Base-by-base conservation (phyloP, 2,888 invertebrate genomes). In the Thera obeliscata region DNA sequence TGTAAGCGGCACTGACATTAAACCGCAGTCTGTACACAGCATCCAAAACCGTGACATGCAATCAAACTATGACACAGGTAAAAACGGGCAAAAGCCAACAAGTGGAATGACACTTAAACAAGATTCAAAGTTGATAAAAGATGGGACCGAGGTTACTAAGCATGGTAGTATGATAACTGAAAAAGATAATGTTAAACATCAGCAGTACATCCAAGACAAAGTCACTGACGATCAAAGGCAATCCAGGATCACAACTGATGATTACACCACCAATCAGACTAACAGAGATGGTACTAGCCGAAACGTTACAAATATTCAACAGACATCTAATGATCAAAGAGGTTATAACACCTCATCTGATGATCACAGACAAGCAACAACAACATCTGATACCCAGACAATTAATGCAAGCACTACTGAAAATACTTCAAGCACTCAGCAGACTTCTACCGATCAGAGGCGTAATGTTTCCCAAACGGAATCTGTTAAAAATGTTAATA, bases 1-100 rank as follows among this genome's bases (percentile, higher is more conserved):
- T 69, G 87, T 90, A 49, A 93, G 91, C 73, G 95, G 95, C 22
- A 95, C 95, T 5, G 93, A 91, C 70, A 94, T 95, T n/a, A 90
- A 90, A 57, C 94, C 95, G 8, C 93, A 95, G 84, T 87, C 94
- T 58, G 94, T 94, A 59, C 92, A 94, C 71, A 91, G 93, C 69
- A 89, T 93, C 74, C 90, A 94, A 79, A 91, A 92, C 66, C 93
- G 91, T 71, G 94, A 95, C 60, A 93, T 92, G 83, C 90, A 94
- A 74, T 91, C 94, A 4, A 93, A 91, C 54, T 95, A 92, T 78
- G 95, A 95, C 74, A 91, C 94, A 5, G 94, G 94, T 2, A 93
- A 94, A 79, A 93, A 94, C 66, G 95, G 95, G 60, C 77, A 84
- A 67, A 89, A 87, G 72, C 93, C 94, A 38, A 84, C 82, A 9